Evolutionary conservation across 2,113 vertebrate species (phyloP), one percentile per base, ranked within the genome.

Genomic region (Canis aureus): DNA sequence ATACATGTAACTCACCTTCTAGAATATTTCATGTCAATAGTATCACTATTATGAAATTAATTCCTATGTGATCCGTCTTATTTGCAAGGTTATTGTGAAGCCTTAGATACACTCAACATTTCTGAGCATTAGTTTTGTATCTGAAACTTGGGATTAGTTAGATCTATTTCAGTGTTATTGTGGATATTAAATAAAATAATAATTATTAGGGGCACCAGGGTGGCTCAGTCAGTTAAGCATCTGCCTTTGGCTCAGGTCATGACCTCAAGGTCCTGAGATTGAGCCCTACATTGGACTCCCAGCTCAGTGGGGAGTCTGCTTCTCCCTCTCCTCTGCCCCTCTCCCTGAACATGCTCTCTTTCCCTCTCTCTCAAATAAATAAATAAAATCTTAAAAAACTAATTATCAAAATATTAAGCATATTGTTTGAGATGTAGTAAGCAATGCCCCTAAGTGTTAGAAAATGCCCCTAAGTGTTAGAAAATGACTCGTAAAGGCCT

Each of bases 61-160:
- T 60, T 88, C 16, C 29, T 85, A 32, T 4, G 0, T 82, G 15
- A 53, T 76, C 38, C 11, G 32, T 76, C 22, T 51, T 69, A 6
- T 76, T 55, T 60, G 60, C 3, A 80, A 86, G 17, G 32, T 38
- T 29, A 80, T 23, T 55, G 11, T 60, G 38, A 92, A 94, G 82
- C 3, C 23, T 83, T 25, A 17, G 49, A 57, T 94, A 94, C 60
- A 25, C 5, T 43, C 43, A 53, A 80, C 10, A 51, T 73, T n/a
- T 76, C 84, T 86, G 67, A 95, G 12, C 25, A 86, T 23, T 74
- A 74, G 35, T 66, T 94, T 97, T 62, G 16, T 66, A 23, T 74
- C 35, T 89, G 69, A 95, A 95, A 89, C 8, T 85, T 89, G 51
- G 9, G 55, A 71, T 86, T 79, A 81, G 76, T 49, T 51, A 79